A percentile compares a stretch with the other conserved stretches of the same genome.
Conservation (phyloP, 1,140 invertebrate species). For the Eulimnadia texana region DNA sequence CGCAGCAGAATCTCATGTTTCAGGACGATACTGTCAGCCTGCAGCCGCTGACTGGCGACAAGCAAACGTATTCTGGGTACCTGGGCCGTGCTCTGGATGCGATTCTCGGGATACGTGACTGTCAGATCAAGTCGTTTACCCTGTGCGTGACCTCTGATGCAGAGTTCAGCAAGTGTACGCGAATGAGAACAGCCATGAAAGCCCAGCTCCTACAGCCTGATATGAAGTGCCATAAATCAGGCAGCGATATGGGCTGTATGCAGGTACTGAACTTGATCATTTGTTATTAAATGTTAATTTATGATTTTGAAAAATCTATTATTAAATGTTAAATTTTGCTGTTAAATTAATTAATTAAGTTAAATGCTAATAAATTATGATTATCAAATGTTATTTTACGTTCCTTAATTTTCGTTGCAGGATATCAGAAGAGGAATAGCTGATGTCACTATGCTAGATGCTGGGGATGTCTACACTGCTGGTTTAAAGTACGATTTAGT, state of each 20-base stretch:
- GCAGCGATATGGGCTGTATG: slow-evolving; percentile 82
- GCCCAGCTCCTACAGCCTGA: slow-evolving; percentile 77
- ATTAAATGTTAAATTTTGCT: no score
- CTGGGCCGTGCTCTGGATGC: slow-evolving; percentile 42
- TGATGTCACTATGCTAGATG: slow-evolving; percentile 81
- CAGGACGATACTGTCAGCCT: slow-evolving; percentile 55
- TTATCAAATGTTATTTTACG: no score
- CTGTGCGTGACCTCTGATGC: slow-evolving; percentile 80
- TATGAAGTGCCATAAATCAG: slow-evolving; percentile 67
- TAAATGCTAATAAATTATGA: no score
- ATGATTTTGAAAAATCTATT: slow-evolving; percentile 34
- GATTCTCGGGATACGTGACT: slow-evolving; percentile 56
- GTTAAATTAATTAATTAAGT: slow-evolving; percentile 17
- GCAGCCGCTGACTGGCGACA: slow-evolving; percentile 35
- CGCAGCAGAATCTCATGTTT: slow-evolving; percentile 44
- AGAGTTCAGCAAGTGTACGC: slow-evolving; percentile 81
- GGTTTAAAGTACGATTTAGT: slow-evolving; percentile 62
- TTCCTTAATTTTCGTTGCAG: no score
- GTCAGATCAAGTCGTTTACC: slow-evolving; percentile 60
- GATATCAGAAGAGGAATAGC: slow-evolving; percentile 33
- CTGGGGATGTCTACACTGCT: slow-evolving; percentile 84
- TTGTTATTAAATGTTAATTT: slow-evolving; percentile 49
- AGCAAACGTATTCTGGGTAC: slow-evolving; percentile 46
- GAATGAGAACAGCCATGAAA: slow-evolving; percentile 81
- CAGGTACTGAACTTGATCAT: no score